These are phyloP conservation scores for Melangyna quadrimaculata DNA, from an alignment of 2,888 invertebrate species.

Conservation along the genomic window DNA sequence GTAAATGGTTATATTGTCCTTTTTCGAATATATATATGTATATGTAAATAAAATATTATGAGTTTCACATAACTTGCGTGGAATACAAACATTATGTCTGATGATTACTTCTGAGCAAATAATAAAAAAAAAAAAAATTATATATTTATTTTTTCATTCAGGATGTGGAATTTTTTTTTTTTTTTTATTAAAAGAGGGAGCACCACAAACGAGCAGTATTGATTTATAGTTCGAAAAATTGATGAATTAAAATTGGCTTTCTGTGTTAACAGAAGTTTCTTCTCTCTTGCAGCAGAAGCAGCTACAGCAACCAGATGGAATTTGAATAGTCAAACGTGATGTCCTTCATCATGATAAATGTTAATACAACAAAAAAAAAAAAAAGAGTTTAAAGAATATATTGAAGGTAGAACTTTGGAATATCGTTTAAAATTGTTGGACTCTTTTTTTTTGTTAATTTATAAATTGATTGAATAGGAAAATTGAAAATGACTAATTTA, in stretches of 20 bases:
- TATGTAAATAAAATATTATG: slow-evolving; percentile 42
- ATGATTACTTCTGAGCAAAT: slow-evolving; percentile 22
- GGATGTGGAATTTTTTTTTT: not conserved
- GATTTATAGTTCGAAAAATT: slow-evolving; percentile 28
- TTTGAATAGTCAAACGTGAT: slow-evolving; percentile 1
- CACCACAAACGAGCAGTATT: slow-evolving; percentile 17
- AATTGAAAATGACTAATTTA: not conserved
- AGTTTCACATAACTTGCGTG: slow-evolving; percentile 10
- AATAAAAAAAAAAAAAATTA: not conserved
- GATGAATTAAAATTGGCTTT: slow-evolving; percentile 20
- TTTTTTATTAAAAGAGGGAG: not conserved
- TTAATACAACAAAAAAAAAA: not conserved
- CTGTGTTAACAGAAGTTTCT: not conserved
- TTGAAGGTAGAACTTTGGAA: not conserved
- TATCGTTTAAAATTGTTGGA: not conserved
- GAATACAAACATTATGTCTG: slow-evolving; percentile 25
- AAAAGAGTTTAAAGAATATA: not conserved
- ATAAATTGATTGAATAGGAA: not conserved
- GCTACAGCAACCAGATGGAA: not conserved
- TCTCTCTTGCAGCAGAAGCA: not conserved
- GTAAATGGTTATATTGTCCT: slow-evolving; percentile 24
- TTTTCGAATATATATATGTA: not conserved
- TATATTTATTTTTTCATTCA: not conserved
- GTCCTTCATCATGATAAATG: not conserved
- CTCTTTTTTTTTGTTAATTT: not conserved